Evolutionary conservation across 2,888 invertebrate genomes (phyloP), one percentile per base, ranked within the genome.

Genomic region (Acrobasis repandana): DNA sequence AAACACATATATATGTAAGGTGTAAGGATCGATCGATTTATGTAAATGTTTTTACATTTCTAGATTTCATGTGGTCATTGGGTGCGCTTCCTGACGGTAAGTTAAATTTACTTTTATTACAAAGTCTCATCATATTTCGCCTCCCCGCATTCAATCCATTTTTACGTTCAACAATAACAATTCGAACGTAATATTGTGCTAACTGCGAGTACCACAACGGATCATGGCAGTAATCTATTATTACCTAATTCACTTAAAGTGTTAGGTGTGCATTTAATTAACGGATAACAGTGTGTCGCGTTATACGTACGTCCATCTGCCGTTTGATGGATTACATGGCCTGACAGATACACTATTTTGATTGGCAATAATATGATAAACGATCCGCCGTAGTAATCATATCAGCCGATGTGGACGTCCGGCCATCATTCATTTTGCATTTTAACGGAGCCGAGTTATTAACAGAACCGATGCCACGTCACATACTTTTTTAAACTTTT

Each of bases 31-130:
- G 90, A 81, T 91, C 90, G 86, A 91, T 86, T 92, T 90, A 92
- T 90, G 90, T 90, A 91, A 91, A 90, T 92, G 86, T 92, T 93
- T 93, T 93, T 93, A 92, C 93, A 93, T 93, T 94, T 96, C 94
- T 96, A 98, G 98, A 98, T 97, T 97, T 98, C 96, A 97, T 98
- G 97, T 98, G 98, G 98, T 97, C 97, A 93, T 96, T 98, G 96
- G 98, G 97, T 95, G 97, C 97, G 94, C 96, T 98, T 94, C 97
- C 97, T 94, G 98, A 98, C 95, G 97, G 98, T 98, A 94, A 97
- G 97, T 96, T 85, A 63, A 38, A 76, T 77, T 82, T 76, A 80
- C 76, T 83, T 84, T 79, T 83, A 83, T 85, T 82, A 3, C 20
- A 74, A 74, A 82, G 82, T 80, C 79, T 85, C 84, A 85, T 76